Evolutionary conservation across 64 coral and sea anemone genomes (phyloP).

Genomic region (Pocillopora damicornis): DNA sequence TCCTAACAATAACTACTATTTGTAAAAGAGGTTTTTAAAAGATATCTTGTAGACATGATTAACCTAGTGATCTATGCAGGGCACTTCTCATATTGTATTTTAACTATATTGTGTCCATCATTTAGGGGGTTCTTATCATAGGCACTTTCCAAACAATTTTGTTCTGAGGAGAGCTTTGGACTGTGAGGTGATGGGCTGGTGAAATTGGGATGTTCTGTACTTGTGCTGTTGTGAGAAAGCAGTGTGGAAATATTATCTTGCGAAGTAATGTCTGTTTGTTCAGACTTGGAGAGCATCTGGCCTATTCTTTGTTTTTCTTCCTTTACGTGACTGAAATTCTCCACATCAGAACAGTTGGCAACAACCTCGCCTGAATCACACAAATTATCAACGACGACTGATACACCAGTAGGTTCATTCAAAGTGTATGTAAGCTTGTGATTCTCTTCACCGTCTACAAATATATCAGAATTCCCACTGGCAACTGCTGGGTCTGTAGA

Average conservation of each 20-base stretch:
- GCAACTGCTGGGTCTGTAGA: background rate
- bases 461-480: background rate
- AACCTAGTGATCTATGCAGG: background rate
- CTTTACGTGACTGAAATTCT: background rate
- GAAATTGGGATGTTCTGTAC: background rate
- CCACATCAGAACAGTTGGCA: background rate
- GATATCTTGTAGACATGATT: too few relatives aligned
- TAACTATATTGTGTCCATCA: background rate
- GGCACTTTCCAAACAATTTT: conserved; percentile 3
- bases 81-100: conserved; percentile 25
- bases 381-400: background rate
- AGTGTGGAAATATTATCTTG: background rate
- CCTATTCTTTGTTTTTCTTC: background rate
- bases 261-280: background rate
- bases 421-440: background rate
- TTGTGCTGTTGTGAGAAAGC: background rate
- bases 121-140: conserved; percentile 16
- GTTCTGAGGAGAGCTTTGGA: background rate
- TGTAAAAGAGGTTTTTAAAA: too few relatives aligned
- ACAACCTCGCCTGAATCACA: background rate
- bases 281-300: background rate
- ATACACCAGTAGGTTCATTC: background rate
- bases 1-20: too few relatives aligned
- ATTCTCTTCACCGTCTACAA: background rate
- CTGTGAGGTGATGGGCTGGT: background rate